Conservation (phyloP, 2,888 invertebrate species). For the Drosophila eohydei region DNA sequence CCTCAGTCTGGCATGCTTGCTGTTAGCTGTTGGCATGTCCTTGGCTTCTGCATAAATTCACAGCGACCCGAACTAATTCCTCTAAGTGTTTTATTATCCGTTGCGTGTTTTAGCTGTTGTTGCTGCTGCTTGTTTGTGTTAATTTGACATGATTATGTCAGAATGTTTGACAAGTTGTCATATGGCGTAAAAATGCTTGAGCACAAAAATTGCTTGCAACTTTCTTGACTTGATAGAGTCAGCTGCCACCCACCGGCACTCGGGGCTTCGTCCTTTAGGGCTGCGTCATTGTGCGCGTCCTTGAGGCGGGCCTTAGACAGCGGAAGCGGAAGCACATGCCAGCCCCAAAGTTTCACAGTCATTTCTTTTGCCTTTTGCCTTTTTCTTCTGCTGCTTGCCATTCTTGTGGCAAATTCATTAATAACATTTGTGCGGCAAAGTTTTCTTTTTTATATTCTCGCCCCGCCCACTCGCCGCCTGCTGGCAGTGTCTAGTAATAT, state of each 20-base stretch:
- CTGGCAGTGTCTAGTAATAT: slow-evolving; percentile 57
- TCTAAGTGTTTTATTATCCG: slow-evolving; percentile 75
- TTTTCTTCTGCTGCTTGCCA: slow-evolving; percentile 12
- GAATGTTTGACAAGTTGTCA: slow-evolving; percentile 77
- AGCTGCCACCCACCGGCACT: not conserved
- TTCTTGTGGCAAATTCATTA: slow-evolving; percentile 69
- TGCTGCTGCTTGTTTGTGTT: slow-evolving; percentile 55
- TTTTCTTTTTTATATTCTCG: slow-evolving; percentile 3
- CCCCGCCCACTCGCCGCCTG: not conserved
- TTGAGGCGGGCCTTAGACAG: slow-evolving; percentile 41
- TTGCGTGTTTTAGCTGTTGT: slow-evolving; percentile 40
- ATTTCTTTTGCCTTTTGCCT: slow-evolving; percentile 13
- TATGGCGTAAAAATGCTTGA: slow-evolving; percentile 40
- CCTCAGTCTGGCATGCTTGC: not conserved
- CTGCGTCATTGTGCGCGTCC: slow-evolving; percentile 45
- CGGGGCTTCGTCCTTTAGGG: not conserved
- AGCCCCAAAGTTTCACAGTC: slow-evolving; percentile 40
- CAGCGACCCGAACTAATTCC: slow-evolving; percentile 55
- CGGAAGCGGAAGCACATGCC: slow-evolving; percentile 68
- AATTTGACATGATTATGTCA: slow-evolving; percentile 82
- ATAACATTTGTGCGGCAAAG: slow-evolving; percentile 67
- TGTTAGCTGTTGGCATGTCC: slow-evolving; percentile 23
- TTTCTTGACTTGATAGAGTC: slow-evolving; percentile 4
- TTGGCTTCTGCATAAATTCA: slow-evolving; percentile 45
- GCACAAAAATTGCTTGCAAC: slow-evolving; percentile 14